A percentile compares a stretch with the other conserved stretches of the same genome.
These are phyloP conservation scores for Xylota segnis DNA, from an alignment of 2,888 invertebrate species.

Conservation along the genomic window DNA sequence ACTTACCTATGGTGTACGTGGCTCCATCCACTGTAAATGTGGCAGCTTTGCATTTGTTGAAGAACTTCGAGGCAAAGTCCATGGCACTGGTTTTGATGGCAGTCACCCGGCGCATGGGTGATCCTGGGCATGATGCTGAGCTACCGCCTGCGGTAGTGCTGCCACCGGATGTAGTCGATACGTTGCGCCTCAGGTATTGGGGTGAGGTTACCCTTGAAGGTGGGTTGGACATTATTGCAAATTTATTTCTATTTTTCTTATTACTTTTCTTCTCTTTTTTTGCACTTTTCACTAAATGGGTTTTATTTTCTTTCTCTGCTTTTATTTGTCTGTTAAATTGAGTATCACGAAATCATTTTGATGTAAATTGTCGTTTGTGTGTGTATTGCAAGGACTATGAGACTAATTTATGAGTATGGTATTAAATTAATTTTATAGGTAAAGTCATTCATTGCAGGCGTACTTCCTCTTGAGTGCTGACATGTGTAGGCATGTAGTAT, in stretches of 20 bases:
- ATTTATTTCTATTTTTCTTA: constrained; percentile 38
- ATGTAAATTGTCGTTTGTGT: constrained; percentile 15
- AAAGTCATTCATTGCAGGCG: constrained; percentile 38
- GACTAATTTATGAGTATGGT: constrained; percentile 25
- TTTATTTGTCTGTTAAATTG: constrained; percentile 41
- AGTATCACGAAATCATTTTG: constrained; percentile 67
- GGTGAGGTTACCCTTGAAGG: constrained; percentile 73
- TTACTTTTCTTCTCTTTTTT: constrained; percentile 35
- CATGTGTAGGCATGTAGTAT: too few relatives aligned
- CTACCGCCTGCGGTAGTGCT: constrained; percentile 59
- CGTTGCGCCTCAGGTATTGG: constrained; percentile 71
- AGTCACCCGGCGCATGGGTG: constrained; percentile 83
- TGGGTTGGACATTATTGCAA: constrained; percentile 72
- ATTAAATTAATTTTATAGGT: constrained; percentile 7
- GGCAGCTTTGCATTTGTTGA: constrained; percentile 94
- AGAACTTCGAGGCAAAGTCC: constrained; percentile 86
- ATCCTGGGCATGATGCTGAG: constrained; percentile 82
- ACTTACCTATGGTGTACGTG: constrained; percentile 92
- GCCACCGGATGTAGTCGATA: constrained; percentile 47
- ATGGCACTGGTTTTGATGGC: constrained; percentile 83
- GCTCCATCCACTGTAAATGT: constrained; percentile 95
- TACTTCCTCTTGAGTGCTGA: neutral
- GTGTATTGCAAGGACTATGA: constrained; percentile 1
- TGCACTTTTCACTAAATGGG: constrained; percentile 47
- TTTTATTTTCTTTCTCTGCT: constrained; percentile 40